Evolutionary conservation across 2,797 vertebrate species (phyloP).

Genomic region (Sebastes hubbsi): DNA sequence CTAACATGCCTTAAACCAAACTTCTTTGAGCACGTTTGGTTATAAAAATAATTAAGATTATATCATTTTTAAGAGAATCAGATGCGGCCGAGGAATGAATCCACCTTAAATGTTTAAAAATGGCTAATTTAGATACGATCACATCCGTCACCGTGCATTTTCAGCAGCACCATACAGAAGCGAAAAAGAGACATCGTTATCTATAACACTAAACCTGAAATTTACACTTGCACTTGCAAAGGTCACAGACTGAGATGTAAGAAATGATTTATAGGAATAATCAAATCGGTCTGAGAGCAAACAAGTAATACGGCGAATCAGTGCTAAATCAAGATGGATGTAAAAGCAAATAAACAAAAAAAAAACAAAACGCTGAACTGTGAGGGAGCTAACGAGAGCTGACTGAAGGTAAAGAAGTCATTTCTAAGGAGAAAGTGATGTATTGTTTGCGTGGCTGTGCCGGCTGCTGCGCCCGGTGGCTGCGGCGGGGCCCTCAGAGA

Average conservation of each 20-base stretch:
- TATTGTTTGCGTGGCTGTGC: slow-evolving; percentile 44
- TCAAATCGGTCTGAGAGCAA: slow-evolving; percentile 14
- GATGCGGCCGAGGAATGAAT: neutral
- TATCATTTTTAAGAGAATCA: neutral
- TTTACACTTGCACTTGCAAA: slow-evolving; percentile 30
- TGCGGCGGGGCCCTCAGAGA: slow-evolving; percentile 66
- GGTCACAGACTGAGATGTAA: slow-evolving; percentile 40
- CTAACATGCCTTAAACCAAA: neutral
- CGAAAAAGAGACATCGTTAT: neutral
- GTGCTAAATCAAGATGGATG: slow-evolving; percentile 27
- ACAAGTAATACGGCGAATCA: slow-evolving; percentile 14
- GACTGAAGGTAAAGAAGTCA: slow-evolving; percentile 60
- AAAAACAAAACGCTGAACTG: slow-evolving; percentile 9
- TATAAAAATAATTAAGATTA: neutral
- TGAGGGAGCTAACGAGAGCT: slow-evolving; percentile 49
- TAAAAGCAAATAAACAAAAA: slow-evolving; percentile 43
- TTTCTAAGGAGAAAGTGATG: slow-evolving; percentile 59
- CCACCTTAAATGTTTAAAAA: neutral
- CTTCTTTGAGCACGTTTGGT: neutral
- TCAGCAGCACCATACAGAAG: neutral
- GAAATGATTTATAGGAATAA: slow-evolving; percentile 42
- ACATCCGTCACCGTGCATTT: neutral
- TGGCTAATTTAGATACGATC: neutral
- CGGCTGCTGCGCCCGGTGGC: slow-evolving; percentile 24
- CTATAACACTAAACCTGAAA: slow-evolving; percentile 1